Evolutionary conservation across 2,888 invertebrate species (phyloP), one percentile per base, ranked within the genome.

Genomic region (Orthosia cruda): DNA sequence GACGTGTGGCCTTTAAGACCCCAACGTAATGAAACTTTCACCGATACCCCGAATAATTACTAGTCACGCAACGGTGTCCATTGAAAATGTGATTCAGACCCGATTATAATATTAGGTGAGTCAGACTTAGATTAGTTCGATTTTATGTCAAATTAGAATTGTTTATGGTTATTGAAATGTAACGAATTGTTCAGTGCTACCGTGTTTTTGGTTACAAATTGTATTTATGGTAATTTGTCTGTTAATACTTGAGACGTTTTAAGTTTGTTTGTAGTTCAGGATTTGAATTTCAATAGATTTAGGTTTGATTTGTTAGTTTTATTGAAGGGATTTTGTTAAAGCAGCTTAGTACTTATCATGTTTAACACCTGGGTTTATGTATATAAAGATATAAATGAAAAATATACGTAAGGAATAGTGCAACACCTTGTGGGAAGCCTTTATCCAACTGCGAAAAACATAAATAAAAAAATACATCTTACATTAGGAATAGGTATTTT

Each of bases 11-110:
- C 92, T 92, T 92, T 92, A 88, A 88, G 90, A 89, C 89, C 91
- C 91, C 89, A 80, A 71, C 74, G 72, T 78, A 83, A 84, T 81
- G 84, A 84, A 85, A 86, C 84, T 88, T 85, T 84, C 82, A 87
- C 81, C 78, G 79, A 86, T 85, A 82, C 73, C 71, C 67, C 73
- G 82, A 82, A 88, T 93, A 93, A 94, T 93, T 92, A 93, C 89
- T 69, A 89, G 91, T 91, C 94, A 94, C 94, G 94, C 94, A 90
- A 93, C 52, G 76, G 88, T 88, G 89, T 89, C 89, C 91, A 90
- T 92, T 92, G 91, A 90, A 87, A 86, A 84, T 84, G 86, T 88
- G 87, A 89, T 84, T 87, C 86, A 76, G 84, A 79, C 66, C 23
- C 87, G 87, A 88, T 87, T 89, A 87, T 87, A 83, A 84, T 89